Percentiles rank a stretch among this genome's conserved stretches.
phyloP scores from a whole-genome alignment of 2,113 vertebrate genomes.

The Lagenorhynchus albirostris region DNA sequence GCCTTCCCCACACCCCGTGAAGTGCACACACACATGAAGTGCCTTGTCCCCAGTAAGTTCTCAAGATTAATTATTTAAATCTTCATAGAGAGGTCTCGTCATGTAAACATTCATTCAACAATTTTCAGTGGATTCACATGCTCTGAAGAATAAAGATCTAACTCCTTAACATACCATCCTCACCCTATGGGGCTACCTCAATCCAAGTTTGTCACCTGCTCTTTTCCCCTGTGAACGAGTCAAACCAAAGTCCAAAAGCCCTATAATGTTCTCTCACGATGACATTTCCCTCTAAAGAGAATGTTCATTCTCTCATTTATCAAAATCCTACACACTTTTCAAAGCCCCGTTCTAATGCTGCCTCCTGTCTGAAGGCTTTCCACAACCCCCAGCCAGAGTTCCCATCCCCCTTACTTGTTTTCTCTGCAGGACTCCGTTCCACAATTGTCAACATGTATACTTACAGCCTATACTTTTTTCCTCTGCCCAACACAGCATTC shows the following conservation, averaged over 20 bases:
- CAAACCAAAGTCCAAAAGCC: not conserved
- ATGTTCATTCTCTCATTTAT: not conserved
- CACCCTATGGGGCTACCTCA: not conserved
- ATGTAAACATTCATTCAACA: not conserved
- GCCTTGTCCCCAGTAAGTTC: not conserved
- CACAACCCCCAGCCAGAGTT: too few relatives aligned
- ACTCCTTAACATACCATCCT: not conserved
- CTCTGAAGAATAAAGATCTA: not conserved
- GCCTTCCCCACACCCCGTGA: rapidly evolving
- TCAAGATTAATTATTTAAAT: not conserved
- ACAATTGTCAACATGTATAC: not conserved
- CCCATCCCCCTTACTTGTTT: too few relatives aligned
- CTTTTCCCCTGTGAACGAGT: not conserved
- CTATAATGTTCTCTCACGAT: not conserved
- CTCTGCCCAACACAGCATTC: not conserved
- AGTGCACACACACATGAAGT: not conserved
- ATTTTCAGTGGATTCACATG: not conserved
- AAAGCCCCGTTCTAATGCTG: not conserved
- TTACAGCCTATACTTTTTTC: not conserved
- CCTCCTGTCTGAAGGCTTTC: not conserved
- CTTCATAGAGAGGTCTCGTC: not conserved
- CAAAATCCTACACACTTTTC: not conserved
- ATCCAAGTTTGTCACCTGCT: not conserved
- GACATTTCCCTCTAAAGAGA: not conserved
- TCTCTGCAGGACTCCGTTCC: not conserved